A percentile compares a stretch with the other conserved stretches of the same genome.
Evolutionary conservation across 2,113 vertebrate species (phyloP).

Genomic region (Scomber scombrus): DNA sequence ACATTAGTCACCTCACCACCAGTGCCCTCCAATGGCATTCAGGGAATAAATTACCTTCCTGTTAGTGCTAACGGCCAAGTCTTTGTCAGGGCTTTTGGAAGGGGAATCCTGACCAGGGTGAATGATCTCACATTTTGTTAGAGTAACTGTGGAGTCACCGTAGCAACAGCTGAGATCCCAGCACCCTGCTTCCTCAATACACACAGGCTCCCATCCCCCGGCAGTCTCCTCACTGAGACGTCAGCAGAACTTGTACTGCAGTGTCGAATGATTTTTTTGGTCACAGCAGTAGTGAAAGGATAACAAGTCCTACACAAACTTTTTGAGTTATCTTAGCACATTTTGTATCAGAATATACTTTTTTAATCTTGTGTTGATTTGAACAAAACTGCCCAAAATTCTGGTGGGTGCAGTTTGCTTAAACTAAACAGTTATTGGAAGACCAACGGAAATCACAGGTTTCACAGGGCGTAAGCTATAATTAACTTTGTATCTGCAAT

Average conservation of each 20-base stretch:
- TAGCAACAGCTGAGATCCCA: slow-evolving; percentile 77
- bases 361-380: background rate
- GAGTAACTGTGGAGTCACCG: slow-evolving; percentile 76
- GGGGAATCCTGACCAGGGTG: slow-evolving; percentile 53
- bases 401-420: background rate
- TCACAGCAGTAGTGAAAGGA: background rate
- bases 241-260: slow-evolving; percentile 33
- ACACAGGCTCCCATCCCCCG: slow-evolving; percentile 48
- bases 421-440: slow-evolving; percentile 37
- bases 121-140: slow-evolving; percentile 62
- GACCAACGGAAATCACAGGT: slow-evolving; percentile 38
- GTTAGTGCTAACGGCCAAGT: slow-evolving; percentile 21
- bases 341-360: background rate
- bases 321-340: background rate
- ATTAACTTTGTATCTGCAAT: slow-evolving; percentile 43
- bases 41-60: slow-evolving; percentile 48
- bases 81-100: slow-evolving; percentile 56
- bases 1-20: slow-evolving; percentile 54
- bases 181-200: slow-evolving; percentile 49
- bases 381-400: slow-evolving; percentile 7
- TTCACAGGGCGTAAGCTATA: slow-evolving; percentile 34
- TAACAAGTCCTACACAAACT: background rate
- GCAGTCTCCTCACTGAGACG: slow-evolving; percentile 26
- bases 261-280: background rate
- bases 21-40: slow-evolving; percentile 28